Conservation (phyloP, 2,888 invertebrate species). For the Plagiodera versicolora region DNA sequence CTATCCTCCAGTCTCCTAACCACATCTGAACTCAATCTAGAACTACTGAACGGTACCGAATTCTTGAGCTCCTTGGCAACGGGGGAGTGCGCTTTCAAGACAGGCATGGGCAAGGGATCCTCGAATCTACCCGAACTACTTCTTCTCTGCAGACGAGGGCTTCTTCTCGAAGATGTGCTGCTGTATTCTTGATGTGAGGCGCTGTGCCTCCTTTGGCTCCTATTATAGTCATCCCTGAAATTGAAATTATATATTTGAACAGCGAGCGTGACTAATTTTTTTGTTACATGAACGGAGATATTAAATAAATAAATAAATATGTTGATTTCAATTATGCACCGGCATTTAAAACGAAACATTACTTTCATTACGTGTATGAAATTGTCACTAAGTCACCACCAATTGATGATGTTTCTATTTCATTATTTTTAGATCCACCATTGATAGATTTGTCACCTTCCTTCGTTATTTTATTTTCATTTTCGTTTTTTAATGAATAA, state of each 20-base stretch:
- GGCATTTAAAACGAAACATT: too few species aligned
- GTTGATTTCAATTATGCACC: too few species aligned
- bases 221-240: slow-evolving; percentile 53
- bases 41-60: slow-evolving; percentile 51
- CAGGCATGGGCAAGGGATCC: slow-evolving; percentile 63
- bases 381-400: too few species aligned
- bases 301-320: too few species aligned
- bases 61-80: slow-evolving; percentile 53
- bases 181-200: slow-evolving; percentile 61
- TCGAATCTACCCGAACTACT: slow-evolving; percentile 60
- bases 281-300: too few species aligned
- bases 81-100: slow-evolving; percentile 59
- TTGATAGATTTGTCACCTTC: too few species aligned
- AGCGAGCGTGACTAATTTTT: too few species aligned
- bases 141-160: slow-evolving; percentile 58
- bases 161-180: slow-evolving; percentile 53
- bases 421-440: too few species aligned
- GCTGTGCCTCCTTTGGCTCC: slow-evolving; percentile 58
- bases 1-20: slow-evolving; percentile 54
- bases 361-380: too few species aligned
- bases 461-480: too few species aligned
- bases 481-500: too few species aligned
- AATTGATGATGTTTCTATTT: too few species aligned
- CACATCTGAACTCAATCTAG: slow-evolving; percentile 45
- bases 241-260: slow-evolving; percentile 10